phyloP scores from a whole-genome alignment of 1,140 invertebrate genomes.

The Euwallacea fornicatus region DNA sequence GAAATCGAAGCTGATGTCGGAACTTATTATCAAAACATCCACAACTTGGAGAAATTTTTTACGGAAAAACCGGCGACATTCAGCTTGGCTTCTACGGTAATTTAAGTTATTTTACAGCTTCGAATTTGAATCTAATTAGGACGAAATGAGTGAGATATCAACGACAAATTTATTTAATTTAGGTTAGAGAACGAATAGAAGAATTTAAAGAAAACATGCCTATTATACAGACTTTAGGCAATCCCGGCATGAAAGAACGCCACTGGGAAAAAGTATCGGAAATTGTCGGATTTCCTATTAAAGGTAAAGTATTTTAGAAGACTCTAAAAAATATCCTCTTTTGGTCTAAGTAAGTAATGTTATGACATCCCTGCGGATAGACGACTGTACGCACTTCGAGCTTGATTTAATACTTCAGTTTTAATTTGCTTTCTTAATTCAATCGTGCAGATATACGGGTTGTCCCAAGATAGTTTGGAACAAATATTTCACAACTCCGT shows the following conservation, averaged over 20 bases:
- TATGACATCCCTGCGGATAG: too few relatives aligned
- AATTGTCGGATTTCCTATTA: slow-evolving; percentile 91
- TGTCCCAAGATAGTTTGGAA: too few relatives aligned
- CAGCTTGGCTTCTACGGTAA: slow-evolving; percentile 66
- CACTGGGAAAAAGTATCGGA: slow-evolving; percentile 97
- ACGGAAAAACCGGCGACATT: slow-evolving; percentile 66
- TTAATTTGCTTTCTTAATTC: too few relatives aligned
- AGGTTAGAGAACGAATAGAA: slow-evolving; percentile 72
- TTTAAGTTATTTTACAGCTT: too few relatives aligned
- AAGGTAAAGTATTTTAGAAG: slow-evolving; percentile 44
- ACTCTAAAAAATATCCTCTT: background rate
- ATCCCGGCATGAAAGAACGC: slow-evolving; percentile 88
- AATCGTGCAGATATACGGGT: too few relatives aligned
- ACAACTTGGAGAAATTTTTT: slow-evolving; percentile 88
- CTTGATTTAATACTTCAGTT: too few relatives aligned
- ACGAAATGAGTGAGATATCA: background rate
- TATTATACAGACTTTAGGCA: slow-evolving; percentile 88
- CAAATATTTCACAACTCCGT: too few relatives aligned
- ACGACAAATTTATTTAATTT: slow-evolving; percentile 4
- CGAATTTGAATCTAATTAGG: background rate
- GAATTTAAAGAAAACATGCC: slow-evolving; percentile 89
- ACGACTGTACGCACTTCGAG: too few relatives aligned
- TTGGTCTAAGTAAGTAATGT: too few relatives aligned
- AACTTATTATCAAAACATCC: slow-evolving; percentile 78
- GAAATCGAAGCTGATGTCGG: slow-evolving; percentile 82